phyloP scores from a whole-genome alignment of 2,888 invertebrate genomes.

The Pegoplata infirma region DNA sequence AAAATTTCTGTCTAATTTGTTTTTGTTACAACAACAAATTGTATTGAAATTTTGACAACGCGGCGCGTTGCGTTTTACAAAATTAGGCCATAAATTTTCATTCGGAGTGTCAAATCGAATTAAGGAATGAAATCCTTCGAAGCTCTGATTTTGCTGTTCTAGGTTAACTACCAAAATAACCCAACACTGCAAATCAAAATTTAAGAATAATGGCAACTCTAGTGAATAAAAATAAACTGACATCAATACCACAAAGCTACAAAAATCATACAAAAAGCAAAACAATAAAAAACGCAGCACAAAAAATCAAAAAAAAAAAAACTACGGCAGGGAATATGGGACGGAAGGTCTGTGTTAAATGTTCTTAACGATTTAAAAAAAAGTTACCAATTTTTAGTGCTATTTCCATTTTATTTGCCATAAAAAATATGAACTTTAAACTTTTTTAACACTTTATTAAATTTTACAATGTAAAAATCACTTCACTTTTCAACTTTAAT shows the following conservation, averaged over 20 bases:
- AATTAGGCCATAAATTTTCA: no score
- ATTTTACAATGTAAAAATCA: constrained; percentile 34
- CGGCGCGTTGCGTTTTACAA: no score
- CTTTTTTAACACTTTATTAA: constrained; percentile 63
- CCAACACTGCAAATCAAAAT: no score
- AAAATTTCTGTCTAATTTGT: no score
- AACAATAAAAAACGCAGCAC: constrained; percentile 60
- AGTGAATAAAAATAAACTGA: constrained; percentile 53
- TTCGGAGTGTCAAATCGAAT: no score
- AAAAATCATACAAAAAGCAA: constrained; percentile 47
- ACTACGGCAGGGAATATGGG: constrained; percentile 56
- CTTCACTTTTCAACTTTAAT: constrained; percentile 63
- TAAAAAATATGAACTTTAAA: constrained; percentile 50
- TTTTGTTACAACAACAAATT: no score
- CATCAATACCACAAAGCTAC: constrained; percentile 58
- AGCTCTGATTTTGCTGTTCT: no score
- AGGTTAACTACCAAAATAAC: no score
- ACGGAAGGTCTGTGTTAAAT: constrained; percentile 66
- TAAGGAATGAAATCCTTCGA: no score
- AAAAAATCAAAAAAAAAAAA: constrained; percentile 54
- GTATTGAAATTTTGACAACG: no score
- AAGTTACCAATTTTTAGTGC: constrained; percentile 70
- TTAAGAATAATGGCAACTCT: constrained; percentile 45
- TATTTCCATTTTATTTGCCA: constrained; percentile 68
- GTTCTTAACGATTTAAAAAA: constrained; percentile 58